Evolutionary conservation across 2,113 vertebrate species (phyloP), one percentile per base, ranked within the genome.

Genomic region (Gadus macrocephalus): DNA sequence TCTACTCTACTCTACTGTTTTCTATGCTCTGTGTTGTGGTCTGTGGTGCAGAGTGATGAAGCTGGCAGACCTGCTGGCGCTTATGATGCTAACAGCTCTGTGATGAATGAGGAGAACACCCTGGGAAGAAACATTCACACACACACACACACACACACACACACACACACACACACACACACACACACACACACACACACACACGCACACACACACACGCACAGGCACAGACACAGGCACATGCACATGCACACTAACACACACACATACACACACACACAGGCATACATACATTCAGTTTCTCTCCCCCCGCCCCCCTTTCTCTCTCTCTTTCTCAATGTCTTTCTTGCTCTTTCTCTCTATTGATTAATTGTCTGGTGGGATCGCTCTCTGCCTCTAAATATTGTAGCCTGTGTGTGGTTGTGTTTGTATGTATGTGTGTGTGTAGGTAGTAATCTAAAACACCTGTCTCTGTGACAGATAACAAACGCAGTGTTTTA

Each of bases 331-430:
- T 38, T 16, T 64, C 64, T 49, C 35, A 19, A 31, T 49, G 27
- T 64, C 27, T 64, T 68, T 78, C 69, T 27, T 68, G 68, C 53
- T 68, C 53, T 70, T 27, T 53, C 42, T 68, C 42, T 62, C 62
- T 88, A 92, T 92, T 56, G 89, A 88, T 92, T 90, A 88, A 79
- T 88, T 91, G 90, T 92, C 90, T 82, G 79, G 87, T 83, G 86
- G 84, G 82, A 86, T 89, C 82, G 82, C 81, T 80, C 77, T 76
- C 82, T 84, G 79, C 78, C 83, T 79, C 81, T 87, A 78, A 88
- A 78, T 79, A 80, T 85, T 72, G 2, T 19, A 73, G 65, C 73
- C 64, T 64, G 59, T 59, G 64, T 49, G 59, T 67, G 70, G 20
- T 20, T 72, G 70, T 56, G 66, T 65, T 61, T 75, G 35, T 70